Conservation (phyloP, 2,113 vertebrate genomes). For the Eonycteris spelaea region DNA sequence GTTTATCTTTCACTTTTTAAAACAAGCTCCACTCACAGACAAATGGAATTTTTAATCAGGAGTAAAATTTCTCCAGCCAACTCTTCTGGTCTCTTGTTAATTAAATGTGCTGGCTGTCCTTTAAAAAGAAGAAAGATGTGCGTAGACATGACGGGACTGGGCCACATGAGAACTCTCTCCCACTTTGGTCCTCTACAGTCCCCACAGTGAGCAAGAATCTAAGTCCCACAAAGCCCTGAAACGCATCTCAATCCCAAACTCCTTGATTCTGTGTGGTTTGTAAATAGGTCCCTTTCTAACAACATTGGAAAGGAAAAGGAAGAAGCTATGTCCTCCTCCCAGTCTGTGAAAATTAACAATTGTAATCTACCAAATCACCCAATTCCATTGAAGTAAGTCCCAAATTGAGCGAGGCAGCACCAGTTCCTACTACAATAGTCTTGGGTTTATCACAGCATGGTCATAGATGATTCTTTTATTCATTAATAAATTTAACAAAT, state of each 20-base stretch:
- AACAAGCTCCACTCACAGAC: slow-evolving; percentile 46
- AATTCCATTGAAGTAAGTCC: background rate
- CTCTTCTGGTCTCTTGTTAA: background rate
- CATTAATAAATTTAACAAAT: background rate
- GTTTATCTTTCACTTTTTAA: slow-evolving; percentile 51
- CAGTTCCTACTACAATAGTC: background rate
- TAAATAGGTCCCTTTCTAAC: background rate
- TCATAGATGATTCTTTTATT: slow-evolving; percentile 1
- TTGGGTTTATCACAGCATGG: background rate
- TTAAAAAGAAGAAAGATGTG: background rate
- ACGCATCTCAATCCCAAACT: background rate
- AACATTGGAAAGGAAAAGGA: background rate
- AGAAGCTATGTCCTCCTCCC: background rate
- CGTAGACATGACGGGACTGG: rapidly evolving
- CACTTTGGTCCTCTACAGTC: background rate
- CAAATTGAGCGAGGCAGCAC: background rate
- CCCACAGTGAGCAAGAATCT: background rate
- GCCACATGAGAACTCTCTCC: background rate
- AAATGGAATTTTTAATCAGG: slow-evolving; percentile 49
- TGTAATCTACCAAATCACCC: background rate
- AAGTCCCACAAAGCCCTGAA: background rate
- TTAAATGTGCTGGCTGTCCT: background rate
- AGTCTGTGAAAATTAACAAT: background rate
- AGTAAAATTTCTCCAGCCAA: slow-evolving; percentile 9
- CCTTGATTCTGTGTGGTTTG: background rate